Conservation (phyloP, 2,888 invertebrate species). For the Hanleya hanleyi region DNA sequence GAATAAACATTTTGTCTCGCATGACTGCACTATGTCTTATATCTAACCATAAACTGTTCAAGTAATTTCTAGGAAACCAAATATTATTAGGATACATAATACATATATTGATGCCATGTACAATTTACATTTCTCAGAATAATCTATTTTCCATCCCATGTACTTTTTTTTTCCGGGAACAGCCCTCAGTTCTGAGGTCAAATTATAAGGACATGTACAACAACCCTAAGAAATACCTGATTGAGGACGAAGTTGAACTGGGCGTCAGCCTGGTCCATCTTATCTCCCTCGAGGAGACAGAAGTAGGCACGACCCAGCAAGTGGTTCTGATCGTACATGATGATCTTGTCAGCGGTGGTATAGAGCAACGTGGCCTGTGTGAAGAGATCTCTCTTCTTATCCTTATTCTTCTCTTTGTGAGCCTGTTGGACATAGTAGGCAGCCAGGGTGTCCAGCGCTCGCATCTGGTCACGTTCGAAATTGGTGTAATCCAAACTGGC, state of each 20-base stretch:
- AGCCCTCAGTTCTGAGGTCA: background rate
- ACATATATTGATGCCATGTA: too few species aligned
- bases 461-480: constrained; percentile 98
- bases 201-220: too few species aligned
- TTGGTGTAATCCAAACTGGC: constrained; percentile 77
- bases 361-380: constrained; percentile 95
- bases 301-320: constrained; percentile 98
- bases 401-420: constrained; percentile 95
- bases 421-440: constrained; percentile 93
- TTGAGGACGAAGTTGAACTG: constrained; percentile 99
- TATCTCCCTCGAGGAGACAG: constrained; percentile 97
- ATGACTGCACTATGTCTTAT: too few species aligned
- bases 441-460: constrained; percentile 97
- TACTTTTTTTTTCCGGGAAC: too few species aligned
- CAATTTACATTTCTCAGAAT: too few species aligned
- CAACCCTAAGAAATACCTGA: too few species aligned
- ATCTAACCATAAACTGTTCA: too few species aligned
- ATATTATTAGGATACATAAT: too few species aligned
- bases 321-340: constrained; percentile 99
- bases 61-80: too few species aligned
- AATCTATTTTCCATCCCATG: too few species aligned
- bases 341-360: constrained; percentile 98
- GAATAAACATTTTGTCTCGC: too few species aligned
- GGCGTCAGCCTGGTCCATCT: constrained; percentile 99
- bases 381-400: constrained; percentile 92